Conservation (phyloP, 2,888 invertebrate genomes). For the Spialia ferax region DNA sequence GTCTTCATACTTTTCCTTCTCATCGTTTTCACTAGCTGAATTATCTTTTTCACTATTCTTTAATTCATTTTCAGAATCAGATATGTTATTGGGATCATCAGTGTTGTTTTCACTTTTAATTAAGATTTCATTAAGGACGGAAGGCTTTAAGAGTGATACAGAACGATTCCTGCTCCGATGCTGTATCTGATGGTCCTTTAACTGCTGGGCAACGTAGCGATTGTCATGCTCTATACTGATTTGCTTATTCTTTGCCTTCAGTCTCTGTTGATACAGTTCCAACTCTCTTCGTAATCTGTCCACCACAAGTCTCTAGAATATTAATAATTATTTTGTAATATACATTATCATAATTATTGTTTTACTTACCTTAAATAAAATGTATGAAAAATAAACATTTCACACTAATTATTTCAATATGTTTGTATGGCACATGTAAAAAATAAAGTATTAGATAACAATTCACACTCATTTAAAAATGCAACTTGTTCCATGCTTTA, state of each 20-base stretch:
- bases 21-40: conserved; percentile 68
- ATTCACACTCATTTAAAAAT: too few species aligned
- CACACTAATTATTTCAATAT: too few species aligned
- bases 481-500: too few species aligned
- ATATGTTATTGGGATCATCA: conserved; percentile 64
- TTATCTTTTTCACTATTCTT: conserved; percentile 75
- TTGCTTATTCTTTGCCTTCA: conserved; percentile 76
- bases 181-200: conserved; percentile 76
- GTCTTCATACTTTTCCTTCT: conserved; percentile 66
- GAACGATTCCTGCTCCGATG: conserved; percentile 68
- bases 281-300: conserved; percentile 85
- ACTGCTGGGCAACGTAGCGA: conserved; percentile 76
- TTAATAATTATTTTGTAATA: background rate
- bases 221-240: conserved; percentile 78
- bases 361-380: too few species aligned
- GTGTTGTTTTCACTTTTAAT: conserved; percentile 72
- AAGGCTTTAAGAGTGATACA: conserved; percentile 76
- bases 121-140: conserved; percentile 79
- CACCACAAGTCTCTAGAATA: conserved; percentile 85
- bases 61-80: conserved; percentile 73
- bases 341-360: too few species aligned
- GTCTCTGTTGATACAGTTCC: conserved; percentile 81
- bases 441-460: too few species aligned
- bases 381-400: too few species aligned
- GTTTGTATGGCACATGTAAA: too few species aligned